Evolutionary conservation across 2,888 invertebrate species (phyloP).

Genomic region (Caprella mutica): DNA sequence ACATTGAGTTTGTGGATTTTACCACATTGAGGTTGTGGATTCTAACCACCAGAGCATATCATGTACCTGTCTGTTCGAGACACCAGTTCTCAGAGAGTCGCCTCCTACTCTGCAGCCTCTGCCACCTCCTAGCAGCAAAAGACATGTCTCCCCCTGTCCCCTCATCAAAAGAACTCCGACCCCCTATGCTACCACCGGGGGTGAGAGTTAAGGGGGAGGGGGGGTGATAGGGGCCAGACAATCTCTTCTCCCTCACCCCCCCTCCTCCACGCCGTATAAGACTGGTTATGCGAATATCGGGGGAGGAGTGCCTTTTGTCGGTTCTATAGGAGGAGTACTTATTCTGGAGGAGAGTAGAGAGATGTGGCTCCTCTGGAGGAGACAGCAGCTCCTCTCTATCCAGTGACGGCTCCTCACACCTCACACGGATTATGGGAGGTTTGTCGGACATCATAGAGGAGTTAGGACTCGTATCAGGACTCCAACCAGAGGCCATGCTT

Average conservation of each 20-base stretch:
- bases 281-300: slow-evolving; percentile 18
- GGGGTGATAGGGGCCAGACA: slow-evolving; percentile 6
- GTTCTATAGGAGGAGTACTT: neutral
- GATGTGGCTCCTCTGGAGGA: slow-evolving; percentile 21
- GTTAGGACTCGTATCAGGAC: no score
- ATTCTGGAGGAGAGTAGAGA: slow-evolving; percentile 1
- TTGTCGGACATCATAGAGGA: slow-evolving; percentile 24
- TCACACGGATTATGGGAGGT: slow-evolving; percentile 29
- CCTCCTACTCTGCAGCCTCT: slow-evolving; percentile 5
- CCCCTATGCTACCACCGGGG: neutral
- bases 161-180: neutral
- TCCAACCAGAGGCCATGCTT: no score
- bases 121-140: neutral
- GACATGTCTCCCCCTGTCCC: neutral
- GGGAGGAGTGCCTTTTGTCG: slow-evolving; percentile 30
- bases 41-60: no score
- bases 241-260: slow-evolving; percentile 2
- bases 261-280: neutral
- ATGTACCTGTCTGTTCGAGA: no score
- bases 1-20: no score
- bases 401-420: slow-evolving; percentile 26
- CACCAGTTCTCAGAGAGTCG: slow-evolving; percentile 9
- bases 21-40: no score
- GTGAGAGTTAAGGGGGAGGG: neutral
- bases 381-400: slow-evolving; percentile 25